Evolutionary conservation across 1,140 invertebrate genomes (phyloP), one percentile per base, ranked within the genome.

Genomic region (Drosophila erecta): DNA sequence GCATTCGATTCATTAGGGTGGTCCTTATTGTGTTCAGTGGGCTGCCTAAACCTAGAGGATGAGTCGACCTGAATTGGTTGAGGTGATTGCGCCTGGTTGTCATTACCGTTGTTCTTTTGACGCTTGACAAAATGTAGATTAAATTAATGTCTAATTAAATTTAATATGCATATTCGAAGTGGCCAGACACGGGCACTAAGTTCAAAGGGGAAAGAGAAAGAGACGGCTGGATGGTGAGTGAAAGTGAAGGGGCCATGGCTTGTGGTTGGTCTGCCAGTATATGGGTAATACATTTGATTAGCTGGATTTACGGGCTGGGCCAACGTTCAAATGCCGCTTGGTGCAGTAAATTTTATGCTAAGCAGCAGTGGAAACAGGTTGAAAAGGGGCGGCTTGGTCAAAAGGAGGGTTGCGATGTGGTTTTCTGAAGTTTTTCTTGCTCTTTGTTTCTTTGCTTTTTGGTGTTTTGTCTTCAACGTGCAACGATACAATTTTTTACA

Each of bases 321-420:
- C 76, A 83, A 76, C 84, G 79, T 79, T 50, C 83, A 87, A 86
- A 87, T 75, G 79, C 66, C 69, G 87, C 70, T 81, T 76, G 83
- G 79, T 76, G 83, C 79, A 79, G 83, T 86, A 87, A 83, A 86
- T 87, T 86, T 87, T 86, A 86, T 86, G 83, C 83, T 86, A 86
- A 86, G 76, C 61, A 83, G 66, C 64, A 69, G 43, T 56, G 49
- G 62, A 53, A 53, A 54, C 44, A 56, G 53, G 51, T n/a, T n/a
- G n/a, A n/a, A n/a, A n/a, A n/a, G n/a, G n/a, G n/a, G n/a, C n/a
- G n/a, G n/a, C n/a, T n/a, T n/a, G n/a, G n/a, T n/a, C n/a, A n/a
- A n/a, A n/a, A n/a, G n/a, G n/a, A n/a, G n/a, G n/a, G n/a, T 17
- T 41, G 14, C 30, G 41, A 40, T 56, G 50, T 47, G 38, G 51